Percentiles rank a stretch among this genome's conserved stretches.
Evolutionary conservation across 2,113 vertebrate species (phyloP).

Genomic region (Xenotilapia leptura): DNA sequence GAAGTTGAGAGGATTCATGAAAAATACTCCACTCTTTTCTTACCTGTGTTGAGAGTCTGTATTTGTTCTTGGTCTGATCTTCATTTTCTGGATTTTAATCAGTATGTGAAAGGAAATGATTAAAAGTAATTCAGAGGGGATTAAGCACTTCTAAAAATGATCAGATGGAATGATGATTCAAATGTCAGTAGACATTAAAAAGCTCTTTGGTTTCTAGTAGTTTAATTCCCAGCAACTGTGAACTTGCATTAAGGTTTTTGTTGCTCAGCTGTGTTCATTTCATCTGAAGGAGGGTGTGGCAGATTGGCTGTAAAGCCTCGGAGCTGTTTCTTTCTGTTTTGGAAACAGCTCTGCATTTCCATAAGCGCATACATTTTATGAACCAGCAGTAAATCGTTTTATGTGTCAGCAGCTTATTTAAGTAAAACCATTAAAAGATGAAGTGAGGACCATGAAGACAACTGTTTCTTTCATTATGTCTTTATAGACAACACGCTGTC

Average conservation of each 20-base stretch:
- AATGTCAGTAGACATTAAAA: not conserved
- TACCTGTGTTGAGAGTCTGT: not conserved
- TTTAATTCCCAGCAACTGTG: not conserved
- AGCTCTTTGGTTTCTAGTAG: not conserved
- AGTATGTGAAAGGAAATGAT: not conserved
- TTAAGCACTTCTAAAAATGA: not conserved
- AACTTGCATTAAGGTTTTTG: not conserved
- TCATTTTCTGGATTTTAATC: not conserved
- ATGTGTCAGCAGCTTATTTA: not conserved
- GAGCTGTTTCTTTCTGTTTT: not conserved
- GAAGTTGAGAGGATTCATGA: not conserved
- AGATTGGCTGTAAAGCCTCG: not conserved
- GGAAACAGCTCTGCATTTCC: not conserved
- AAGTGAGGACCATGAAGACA: not conserved
- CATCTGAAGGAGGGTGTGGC: not conserved
- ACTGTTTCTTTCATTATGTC: not conserved
- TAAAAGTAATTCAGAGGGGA: not conserved
- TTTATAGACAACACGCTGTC: slow-evolving; percentile 11
- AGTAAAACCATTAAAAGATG: not conserved
- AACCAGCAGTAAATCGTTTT: not conserved
- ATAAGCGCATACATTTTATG: not conserved
- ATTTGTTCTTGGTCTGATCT: not conserved
- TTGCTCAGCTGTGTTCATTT: not conserved
- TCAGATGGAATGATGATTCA: not conserved
- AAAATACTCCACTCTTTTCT: not conserved